A percentile compares a stretch with the other conserved stretches of the same genome.
These are phyloP conservation scores for Trialeurodes vaporariorum DNA, from an alignment of 1,140 invertebrate species.

Conservation along the genomic window DNA sequence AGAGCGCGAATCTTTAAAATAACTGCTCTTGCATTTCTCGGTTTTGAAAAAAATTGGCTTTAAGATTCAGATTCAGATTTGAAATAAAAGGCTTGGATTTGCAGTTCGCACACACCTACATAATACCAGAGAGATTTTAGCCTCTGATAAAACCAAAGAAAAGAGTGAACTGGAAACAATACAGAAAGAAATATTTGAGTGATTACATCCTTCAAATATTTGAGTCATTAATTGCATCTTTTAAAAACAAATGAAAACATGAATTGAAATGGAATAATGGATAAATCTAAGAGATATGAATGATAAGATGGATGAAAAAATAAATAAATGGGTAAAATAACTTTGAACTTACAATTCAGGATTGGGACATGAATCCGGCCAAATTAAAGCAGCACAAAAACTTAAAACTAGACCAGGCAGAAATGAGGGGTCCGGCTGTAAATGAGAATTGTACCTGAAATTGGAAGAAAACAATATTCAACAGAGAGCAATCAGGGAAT, in stretches of 20 bases:
- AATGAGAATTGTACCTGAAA: background rate
- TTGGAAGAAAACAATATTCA: background rate
- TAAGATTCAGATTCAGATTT: no score
- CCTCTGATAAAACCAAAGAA: no score
- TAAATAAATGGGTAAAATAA: background rate
- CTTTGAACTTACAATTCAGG: background rate
- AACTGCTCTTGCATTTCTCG: no score
- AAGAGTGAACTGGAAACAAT: background rate
- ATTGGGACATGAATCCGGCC: background rate
- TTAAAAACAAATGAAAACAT: background rate
- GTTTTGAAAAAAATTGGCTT: no score
- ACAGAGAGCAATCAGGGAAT: background rate
- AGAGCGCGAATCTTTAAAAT: no score
- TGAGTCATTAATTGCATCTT: background rate
- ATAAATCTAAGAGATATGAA: no score
- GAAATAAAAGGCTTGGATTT: no score
- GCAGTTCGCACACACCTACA: no score
- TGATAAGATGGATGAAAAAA: no score
- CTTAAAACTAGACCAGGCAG: background rate
- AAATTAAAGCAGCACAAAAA: background rate
- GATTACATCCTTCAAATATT: background rate
- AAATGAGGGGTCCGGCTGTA: background rate
- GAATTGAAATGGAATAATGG: background rate
- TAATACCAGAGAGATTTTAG: no score
- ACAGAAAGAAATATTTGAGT: background rate